These are phyloP conservation scores for Listronotus oregonensis DNA, from an alignment of 1,140 invertebrate species.

Conservation along the genomic window DNA sequence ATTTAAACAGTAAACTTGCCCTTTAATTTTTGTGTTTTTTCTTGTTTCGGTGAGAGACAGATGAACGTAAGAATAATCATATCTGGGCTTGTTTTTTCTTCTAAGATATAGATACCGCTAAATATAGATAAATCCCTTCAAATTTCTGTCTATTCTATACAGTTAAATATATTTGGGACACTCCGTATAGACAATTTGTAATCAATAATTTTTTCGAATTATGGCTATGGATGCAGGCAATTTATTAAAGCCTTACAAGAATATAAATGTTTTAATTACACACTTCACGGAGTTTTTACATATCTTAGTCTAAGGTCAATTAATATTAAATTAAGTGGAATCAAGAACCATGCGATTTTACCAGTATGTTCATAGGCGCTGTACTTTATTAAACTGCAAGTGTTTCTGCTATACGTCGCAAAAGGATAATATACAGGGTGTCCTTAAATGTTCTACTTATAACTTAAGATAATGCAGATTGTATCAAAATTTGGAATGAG, in stretches of 20 bases:
- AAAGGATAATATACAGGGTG: no score
- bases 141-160: no score
- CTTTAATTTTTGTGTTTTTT: no score
- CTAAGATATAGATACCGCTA: no score
- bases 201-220: slow-evolving; percentile 11
- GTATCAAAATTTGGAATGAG: no score
- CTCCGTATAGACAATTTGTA: slow-evolving; percentile 8
- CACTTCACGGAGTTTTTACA: slow-evolving; percentile 5
- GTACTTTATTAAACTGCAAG: neutral
- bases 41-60: no score
- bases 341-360: slow-evolving; percentile 1
- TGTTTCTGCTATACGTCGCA: neutral
- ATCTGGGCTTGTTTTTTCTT: no score
- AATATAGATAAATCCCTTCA: no score
- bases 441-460: no score
- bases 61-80: no score
- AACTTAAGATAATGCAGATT: no score
- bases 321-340: slow-evolving; percentile 14
- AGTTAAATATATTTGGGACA: neutral
- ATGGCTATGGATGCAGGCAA: slow-evolving; percentile 13
- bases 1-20: no score
- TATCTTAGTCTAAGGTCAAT: slow-evolving; percentile 18
- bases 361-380: neutral
- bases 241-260: slow-evolving; percentile 16
- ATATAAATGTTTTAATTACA: slow-evolving; percentile 26